Percentiles rank a stretch among this genome's conserved stretches.
phyloP scores from a whole-genome alignment of 2,888 invertebrate genomes.

The Himalopsyche tibetana region DNA sequence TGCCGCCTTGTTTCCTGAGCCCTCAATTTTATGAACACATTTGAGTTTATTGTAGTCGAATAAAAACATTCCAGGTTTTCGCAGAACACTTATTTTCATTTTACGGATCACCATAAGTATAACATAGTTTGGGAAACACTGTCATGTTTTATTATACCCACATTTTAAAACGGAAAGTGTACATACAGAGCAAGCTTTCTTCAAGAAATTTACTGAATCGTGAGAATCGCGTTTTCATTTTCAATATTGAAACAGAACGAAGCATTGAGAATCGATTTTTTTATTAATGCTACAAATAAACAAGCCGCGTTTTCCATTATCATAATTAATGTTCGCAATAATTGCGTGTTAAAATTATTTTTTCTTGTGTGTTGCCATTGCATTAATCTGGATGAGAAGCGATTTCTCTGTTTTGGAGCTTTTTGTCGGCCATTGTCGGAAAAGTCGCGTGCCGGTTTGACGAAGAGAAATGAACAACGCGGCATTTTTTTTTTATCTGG shows the following conservation, averaged over 20 bases:
- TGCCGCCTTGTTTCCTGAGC: too few relatives aligned
- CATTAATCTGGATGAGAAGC: background rate
- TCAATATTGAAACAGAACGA: background rate
- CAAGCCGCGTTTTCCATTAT: background rate
- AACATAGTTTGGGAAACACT: too few relatives aligned
- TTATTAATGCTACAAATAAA: background rate
- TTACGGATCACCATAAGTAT: too few relatives aligned
- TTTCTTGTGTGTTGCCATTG: background rate
- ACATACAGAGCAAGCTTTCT: background rate
- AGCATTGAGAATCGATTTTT: background rate
- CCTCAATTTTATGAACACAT: too few relatives aligned
- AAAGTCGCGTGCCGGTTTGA: constrained; percentile 8
- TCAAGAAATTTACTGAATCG: background rate
- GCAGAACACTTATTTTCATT: too few relatives aligned
- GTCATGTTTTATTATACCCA: background rate
- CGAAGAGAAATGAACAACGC: background rate
- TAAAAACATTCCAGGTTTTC: too few relatives aligned
- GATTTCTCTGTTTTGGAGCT: background rate
- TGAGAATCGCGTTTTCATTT: constrained; percentile 12
- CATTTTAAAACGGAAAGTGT: background rate
- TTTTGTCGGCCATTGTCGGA: constrained; percentile 7
- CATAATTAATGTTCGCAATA: background rate
- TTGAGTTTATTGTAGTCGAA: too few relatives aligned
- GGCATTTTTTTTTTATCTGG: background rate
- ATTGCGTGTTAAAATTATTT: background rate